Evolutionary conservation across 1,140 invertebrate species (phyloP), one percentile per base, ranked within the genome.

Genomic region (Teleogryllus occipitalis): DNA sequence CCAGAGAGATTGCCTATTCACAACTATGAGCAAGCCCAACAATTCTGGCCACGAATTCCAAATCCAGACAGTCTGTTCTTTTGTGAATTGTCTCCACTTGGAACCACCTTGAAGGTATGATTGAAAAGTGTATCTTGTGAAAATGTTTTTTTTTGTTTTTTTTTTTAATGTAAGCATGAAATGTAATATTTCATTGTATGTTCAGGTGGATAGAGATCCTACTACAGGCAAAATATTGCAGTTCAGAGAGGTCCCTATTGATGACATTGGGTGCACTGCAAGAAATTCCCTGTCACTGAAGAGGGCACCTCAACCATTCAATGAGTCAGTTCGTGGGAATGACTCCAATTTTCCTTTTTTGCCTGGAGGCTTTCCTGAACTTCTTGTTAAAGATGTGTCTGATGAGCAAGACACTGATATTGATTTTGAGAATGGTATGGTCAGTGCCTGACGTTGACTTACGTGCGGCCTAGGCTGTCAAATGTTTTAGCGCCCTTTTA

Each of bases 271-370:
- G 7, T 88, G 90, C 81, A 92, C 90, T 82, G 88, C 91, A 2
- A 90, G 89, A 83, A 95, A 94, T 87, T 95, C 93, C 0, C 90
- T 93, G 85, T 95, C 93, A 7, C 89, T 95, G 85, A 89, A 87
- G 49, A 85, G 93, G 82, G 88, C 90, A 80, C 91, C 91, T 39
- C 89, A 87, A 6, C 87, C 90, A 72, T 86, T 90, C 73, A 85
- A 87, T 54, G 88, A 93, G 83, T 87, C 89, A 82, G 88, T 93
- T 8, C 87, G 89, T 83, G 94, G 94, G 8, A 93, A 89, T 84
- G 87, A 90, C 0, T 90, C 90, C 78, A 95, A 94, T 84, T 90
- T 89, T 84, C 93, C 93, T 47, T 96, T 96, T 85, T 93, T 92
- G 92, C 93, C 94, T 80, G 93, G 92, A 54, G 93, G 93, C 54